These are phyloP conservation scores for Protodeltote pygarga DNA, from an alignment of 2,888 invertebrate species.

Conservation along the genomic window DNA sequence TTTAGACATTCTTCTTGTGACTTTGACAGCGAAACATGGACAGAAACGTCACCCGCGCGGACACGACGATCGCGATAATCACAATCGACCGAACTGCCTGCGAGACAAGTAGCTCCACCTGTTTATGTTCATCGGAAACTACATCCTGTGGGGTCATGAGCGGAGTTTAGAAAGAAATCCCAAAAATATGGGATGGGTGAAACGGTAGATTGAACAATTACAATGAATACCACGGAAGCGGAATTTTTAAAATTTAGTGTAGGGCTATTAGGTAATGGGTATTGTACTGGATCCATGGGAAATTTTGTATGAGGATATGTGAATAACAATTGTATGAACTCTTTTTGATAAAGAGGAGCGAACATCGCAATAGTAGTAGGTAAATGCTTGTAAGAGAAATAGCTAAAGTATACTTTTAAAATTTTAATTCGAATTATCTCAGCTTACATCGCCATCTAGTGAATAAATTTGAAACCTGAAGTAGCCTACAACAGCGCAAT, in stretches of 20 bases:
- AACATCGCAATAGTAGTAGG: background rate
- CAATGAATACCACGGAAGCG: constrained; percentile 75
- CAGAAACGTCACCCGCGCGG: constrained; percentile 74
- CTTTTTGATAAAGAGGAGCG: constrained; percentile 4
- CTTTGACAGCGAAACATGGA: constrained; percentile 75
- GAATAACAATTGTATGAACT: constrained; percentile 22
- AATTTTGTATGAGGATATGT: constrained; percentile 24
- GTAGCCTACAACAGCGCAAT: constrained; percentile 35
- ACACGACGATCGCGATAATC: constrained; percentile 56
- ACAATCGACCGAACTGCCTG: constrained; percentile 64
- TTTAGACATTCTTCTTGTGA: constrained; percentile 68
- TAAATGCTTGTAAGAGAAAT: too few species aligned
- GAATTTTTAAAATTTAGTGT: constrained; percentile 57
- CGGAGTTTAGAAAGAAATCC: constrained; percentile 66
- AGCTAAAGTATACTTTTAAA: too few species aligned
- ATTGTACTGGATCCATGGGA: constrained; percentile 55
- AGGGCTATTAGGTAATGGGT: constrained; percentile 59
- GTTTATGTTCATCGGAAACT: constrained; percentile 63
- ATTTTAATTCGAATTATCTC: too few species aligned
- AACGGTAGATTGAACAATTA: constrained; percentile 73
- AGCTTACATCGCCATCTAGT: constrained; percentile 68
- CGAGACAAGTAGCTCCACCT: constrained; percentile 79
- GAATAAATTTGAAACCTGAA: constrained; percentile 18
- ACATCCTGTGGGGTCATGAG: constrained; percentile 72
- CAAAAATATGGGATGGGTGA: constrained; percentile 75